Evolutionary conservation across 1,140 invertebrate genomes (phyloP).

Genomic region (Zaprionus nigranus): DNA sequence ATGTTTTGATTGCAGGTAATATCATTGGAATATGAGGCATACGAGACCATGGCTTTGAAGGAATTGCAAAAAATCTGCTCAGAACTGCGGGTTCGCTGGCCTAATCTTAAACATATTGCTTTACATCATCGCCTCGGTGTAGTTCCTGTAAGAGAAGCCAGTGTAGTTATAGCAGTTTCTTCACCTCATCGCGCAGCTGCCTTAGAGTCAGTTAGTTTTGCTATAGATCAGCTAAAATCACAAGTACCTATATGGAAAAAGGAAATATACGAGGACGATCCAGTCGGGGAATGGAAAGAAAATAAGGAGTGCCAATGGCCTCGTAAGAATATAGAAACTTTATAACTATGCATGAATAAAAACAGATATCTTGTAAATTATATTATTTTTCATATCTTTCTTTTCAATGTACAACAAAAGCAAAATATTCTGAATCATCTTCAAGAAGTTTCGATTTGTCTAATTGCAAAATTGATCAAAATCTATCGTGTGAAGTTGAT

Average conservation of each 20-base stretch:
- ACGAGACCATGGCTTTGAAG: slow-evolving; percentile 95
- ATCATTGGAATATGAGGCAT: slow-evolving; percentile 96
- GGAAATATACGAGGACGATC: slow-evolving; percentile 91
- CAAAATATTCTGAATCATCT: slow-evolving; percentile 28
- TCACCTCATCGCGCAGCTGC: slow-evolving; percentile 94
- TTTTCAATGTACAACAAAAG: slow-evolving; percentile 18
- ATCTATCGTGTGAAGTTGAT: slow-evolving; percentile 44
- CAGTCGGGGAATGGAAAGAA: slow-evolving; percentile 89
- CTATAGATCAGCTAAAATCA: slow-evolving; percentile 94
- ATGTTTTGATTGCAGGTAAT: slow-evolving; percentile 86
- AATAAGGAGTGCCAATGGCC: slow-evolving; percentile 92
- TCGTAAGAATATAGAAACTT: slow-evolving; percentile 57
- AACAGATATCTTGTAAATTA: neutral
- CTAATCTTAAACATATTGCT: slow-evolving; percentile 90
- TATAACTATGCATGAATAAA: neutral
- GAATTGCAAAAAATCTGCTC: slow-evolving; percentile 92
- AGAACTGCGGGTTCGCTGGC: slow-evolving; percentile 89
- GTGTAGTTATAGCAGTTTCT: slow-evolving; percentile 95
- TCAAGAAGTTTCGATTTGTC: slow-evolving; percentile 58
- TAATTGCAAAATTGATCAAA: slow-evolving; percentile 69
- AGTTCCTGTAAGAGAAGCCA: slow-evolving; percentile 95
- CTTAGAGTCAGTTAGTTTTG: slow-evolving; percentile 92
- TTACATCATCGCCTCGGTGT: slow-evolving; percentile 92
- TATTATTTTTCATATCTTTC: neutral
- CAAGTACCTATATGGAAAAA: slow-evolving; percentile 98